A percentile compares a stretch with the other conserved stretches of the same genome.
Evolutionary conservation across 1,140 invertebrate genomes (phyloP).

Genomic region (Heterodera schachtii): DNA sequence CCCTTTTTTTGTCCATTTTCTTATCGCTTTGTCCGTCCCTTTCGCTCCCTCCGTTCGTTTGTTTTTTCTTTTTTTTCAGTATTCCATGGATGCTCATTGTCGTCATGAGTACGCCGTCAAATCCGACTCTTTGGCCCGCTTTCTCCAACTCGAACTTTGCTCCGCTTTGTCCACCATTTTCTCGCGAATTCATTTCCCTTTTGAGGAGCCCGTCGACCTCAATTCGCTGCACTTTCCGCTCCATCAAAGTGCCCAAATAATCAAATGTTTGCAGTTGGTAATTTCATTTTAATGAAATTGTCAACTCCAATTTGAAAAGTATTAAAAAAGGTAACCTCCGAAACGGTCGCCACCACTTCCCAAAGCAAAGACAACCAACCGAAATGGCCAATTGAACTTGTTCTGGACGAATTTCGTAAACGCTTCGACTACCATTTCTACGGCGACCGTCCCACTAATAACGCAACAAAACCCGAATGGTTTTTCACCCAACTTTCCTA

Average conservation of each 20-base stretch:
- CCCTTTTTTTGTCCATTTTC: no score
- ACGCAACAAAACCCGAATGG: conserved; percentile 48
- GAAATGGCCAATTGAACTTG: conserved; percentile 6
- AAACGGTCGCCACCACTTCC: not conserved
- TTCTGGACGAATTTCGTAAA: conserved; percentile 39
- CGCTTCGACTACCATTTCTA: conserved; percentile 51
- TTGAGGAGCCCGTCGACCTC: conserved; percentile 38
- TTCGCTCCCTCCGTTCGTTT: no score
- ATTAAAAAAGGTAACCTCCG: conserved; percentile 9
- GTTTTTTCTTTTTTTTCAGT: conserved; percentile 10
- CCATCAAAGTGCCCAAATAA: conserved; percentile 31
- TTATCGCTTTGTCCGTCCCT: no score
- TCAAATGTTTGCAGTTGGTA: conserved; percentile 33
- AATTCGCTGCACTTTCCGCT: conserved; percentile 24
- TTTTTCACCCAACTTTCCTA: conserved; percentile 49
- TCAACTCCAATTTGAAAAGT: conserved; percentile 12
- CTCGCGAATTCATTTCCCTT: conserved; percentile 40
- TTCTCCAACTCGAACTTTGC: conserved; percentile 30
- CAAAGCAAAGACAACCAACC: not conserved
- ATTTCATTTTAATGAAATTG: not conserved
- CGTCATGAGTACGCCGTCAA: conserved; percentile 19
- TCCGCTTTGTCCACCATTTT: conserved; percentile 15
- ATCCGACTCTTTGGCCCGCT: conserved; percentile 19
- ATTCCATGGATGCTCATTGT: conserved; percentile 9
- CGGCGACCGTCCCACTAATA: conserved; percentile 47